phyloP scores from a whole-genome alignment of 2,113 vertebrate species.

The Serilophus lunatus region DNA sequence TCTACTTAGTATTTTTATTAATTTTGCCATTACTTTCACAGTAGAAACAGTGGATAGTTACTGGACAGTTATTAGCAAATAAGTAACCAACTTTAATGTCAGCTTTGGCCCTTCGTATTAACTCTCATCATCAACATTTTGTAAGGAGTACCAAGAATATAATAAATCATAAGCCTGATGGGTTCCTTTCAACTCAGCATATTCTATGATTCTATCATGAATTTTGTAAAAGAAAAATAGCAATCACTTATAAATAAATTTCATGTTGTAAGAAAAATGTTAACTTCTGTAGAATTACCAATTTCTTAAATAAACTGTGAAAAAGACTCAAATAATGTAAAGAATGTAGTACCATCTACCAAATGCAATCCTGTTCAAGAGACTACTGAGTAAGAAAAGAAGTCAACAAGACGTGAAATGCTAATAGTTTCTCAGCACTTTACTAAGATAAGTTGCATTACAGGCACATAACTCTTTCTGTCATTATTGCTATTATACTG shows the following conservation, averaged over 20 bases:
- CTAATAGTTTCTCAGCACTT: neutral
- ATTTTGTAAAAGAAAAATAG: neutral
- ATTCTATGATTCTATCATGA: neutral
- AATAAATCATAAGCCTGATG: neutral
- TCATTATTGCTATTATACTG: neutral
- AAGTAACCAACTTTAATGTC: neutral
- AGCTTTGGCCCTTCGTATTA: neutral
- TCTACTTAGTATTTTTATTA: neutral
- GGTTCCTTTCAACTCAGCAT: neutral
- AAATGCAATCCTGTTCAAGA: neutral
- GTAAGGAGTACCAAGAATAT: neutral
- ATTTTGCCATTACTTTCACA: neutral
- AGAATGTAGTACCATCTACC: neutral
- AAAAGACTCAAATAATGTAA: neutral
- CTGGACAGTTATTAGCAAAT: neutral
- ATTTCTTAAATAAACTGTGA: neutral
- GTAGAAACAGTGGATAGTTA: no score
- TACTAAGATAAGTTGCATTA: neutral
- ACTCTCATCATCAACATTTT: neutral
- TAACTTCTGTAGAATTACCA: neutral
- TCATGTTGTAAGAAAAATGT: neutral
- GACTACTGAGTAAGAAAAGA: neutral
- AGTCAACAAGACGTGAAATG: neutral
- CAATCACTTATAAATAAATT: neutral
- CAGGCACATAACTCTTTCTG: accelerated